These are phyloP conservation scores for Pelobates cultripes DNA, from an alignment of 2,797 vertebrate genomes.

Conservation along the genomic window DNA sequence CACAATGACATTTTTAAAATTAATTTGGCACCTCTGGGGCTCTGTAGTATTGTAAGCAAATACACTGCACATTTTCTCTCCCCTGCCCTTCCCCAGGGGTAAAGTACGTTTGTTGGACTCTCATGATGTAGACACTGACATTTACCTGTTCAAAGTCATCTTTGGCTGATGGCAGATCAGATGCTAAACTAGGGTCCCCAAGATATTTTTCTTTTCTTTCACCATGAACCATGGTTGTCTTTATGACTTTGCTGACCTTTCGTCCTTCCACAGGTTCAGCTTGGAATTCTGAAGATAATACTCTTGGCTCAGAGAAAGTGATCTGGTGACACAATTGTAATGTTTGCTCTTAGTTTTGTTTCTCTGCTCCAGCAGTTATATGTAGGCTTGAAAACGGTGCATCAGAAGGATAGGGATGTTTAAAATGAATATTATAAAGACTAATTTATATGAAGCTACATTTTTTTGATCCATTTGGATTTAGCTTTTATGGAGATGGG, in stretches of 20 bases:
- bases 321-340: slow-evolving; percentile 71
- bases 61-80: too few relatives aligned
- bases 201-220: slow-evolving; percentile 88
- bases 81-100: too few relatives aligned
- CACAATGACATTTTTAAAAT: too few relatives aligned
- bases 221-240: slow-evolving; percentile 88
- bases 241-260: slow-evolving; percentile 95
- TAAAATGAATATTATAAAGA: too few relatives aligned
- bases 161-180: slow-evolving; percentile 91
- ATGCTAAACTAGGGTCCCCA: slow-evolving; percentile 84
- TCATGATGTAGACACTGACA: neutral
- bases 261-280: slow-evolving; percentile 87
- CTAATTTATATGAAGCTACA: too few relatives aligned
- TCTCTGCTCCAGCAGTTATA: neutral
- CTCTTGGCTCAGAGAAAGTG: slow-evolving; percentile 79
- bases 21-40: too few relatives aligned
- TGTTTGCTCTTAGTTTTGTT: slow-evolving; percentile 10
- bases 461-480: neutral
- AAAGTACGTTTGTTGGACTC: too few relatives aligned
- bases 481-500: neutral
- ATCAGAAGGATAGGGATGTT: neutral
- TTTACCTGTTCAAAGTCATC: slow-evolving; percentile 95
- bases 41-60: too few relatives aligned
- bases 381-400: neutral
- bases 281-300: slow-evolving; percentile 81